Conservation (phyloP, 2,888 invertebrate genomes). For the Rhogogaster chlorosoma region DNA sequence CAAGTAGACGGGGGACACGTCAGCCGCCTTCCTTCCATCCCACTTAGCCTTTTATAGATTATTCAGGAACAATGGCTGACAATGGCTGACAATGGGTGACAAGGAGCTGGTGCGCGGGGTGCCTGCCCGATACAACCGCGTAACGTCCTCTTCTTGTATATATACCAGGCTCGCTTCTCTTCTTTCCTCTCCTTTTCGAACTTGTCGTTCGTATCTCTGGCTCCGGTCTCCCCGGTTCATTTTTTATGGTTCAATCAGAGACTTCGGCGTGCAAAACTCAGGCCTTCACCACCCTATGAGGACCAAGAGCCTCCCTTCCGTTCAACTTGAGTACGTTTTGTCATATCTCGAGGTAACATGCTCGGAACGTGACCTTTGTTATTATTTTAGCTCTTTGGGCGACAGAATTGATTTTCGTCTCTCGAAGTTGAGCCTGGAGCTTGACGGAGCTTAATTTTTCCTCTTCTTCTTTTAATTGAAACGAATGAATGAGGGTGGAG, state of each 20-base stretch:
- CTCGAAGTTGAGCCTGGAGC: background rate
- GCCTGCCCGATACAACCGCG: constrained; percentile 57
- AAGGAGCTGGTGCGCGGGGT: constrained; percentile 66
- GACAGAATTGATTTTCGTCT: background rate
- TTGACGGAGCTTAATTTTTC: background rate
- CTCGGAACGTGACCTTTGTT: constrained; percentile 42
- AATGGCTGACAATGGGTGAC: constrained; percentile 64
- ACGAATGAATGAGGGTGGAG: background rate
- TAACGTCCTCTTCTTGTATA: constrained; percentile 48
- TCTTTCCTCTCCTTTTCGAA: background rate
- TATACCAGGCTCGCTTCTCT: constrained; percentile 43
- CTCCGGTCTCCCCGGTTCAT: constrained; percentile 16
- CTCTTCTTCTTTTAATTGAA: background rate
- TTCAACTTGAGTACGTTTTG: constrained; percentile 24
- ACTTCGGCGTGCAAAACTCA: constrained; percentile 39
- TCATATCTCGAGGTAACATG: constrained; percentile 20
- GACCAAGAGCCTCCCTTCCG: background rate
- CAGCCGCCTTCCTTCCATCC: constrained; percentile 73
- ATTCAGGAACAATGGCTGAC: constrained; percentile 74
- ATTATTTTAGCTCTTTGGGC: background rate
- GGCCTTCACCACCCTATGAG: constrained; percentile 14
- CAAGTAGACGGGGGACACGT: constrained; percentile 77
- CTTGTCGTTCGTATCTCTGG: constrained; percentile 8
- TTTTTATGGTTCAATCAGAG: constrained; percentile 41
- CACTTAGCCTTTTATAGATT: constrained; percentile 77